Percentiles rank a stretch among this genome's conserved stretches.
Evolutionary conservation across 1,140 invertebrate species (phyloP).

Genomic region (Brachionus sp.): DNA sequence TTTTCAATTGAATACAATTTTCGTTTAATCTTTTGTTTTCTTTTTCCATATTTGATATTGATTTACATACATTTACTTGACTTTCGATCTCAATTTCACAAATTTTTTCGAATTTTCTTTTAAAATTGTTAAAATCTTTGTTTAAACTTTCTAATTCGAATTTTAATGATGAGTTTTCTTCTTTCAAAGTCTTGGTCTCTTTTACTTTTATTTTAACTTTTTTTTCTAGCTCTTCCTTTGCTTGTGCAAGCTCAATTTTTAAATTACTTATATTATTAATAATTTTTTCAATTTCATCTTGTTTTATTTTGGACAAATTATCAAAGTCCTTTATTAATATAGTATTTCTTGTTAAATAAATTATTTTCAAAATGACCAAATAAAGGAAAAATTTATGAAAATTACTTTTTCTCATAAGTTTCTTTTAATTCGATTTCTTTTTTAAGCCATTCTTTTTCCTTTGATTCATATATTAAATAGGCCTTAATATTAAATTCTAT

Average conservation of each 20-base stretch:
- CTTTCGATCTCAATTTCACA: neutral
- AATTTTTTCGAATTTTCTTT: neutral
- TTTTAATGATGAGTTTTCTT: neutral
- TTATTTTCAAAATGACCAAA: too few species aligned
- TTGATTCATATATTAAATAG: neutral
- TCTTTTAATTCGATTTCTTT: neutral
- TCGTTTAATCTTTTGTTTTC: constrained; percentile 19
- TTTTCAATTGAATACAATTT: neutral
- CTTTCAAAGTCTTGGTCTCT: neutral
- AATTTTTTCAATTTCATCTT: neutral
- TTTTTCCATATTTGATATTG: neutral
- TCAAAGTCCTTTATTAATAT: neutral
- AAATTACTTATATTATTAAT: neutral
- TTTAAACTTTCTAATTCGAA: neutral
- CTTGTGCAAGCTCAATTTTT: neutral
- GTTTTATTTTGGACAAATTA: neutral
- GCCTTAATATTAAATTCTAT: neutral
- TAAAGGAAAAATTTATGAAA: too few species aligned
- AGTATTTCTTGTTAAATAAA: too few species aligned
- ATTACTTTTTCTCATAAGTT: constrained; percentile 1
- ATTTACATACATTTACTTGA: neutral
- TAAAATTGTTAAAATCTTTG: constrained; percentile 15
- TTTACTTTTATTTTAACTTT: neutral
- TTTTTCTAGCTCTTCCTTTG: neutral
- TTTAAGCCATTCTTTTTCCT: neutral